Percentiles rank a stretch among this genome's conserved stretches.
Conservation (phyloP, 2,113 vertebrate species). For the Sinocyclocheilus anshuiensis region DNA sequence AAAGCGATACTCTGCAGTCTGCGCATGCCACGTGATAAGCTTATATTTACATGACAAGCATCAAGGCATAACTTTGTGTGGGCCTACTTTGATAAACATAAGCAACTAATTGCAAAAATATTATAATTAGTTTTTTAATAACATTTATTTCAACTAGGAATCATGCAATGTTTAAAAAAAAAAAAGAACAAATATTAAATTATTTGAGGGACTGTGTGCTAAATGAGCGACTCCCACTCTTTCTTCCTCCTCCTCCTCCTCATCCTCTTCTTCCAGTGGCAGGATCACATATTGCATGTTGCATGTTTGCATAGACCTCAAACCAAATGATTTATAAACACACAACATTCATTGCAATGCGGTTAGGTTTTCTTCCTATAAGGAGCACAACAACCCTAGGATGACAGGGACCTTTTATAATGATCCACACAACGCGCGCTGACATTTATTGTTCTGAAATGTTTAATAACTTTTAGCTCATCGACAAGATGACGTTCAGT, state of each 20-base stretch:
- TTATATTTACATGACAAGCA: not conserved
- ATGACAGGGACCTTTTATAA: not conserved
- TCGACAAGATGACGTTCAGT: not conserved
- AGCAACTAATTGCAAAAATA: not conserved
- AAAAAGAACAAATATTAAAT: too few species aligned
- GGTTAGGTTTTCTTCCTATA: not conserved
- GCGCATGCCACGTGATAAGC: not conserved
- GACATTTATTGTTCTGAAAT: not conserved
- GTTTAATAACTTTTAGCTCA: not conserved
- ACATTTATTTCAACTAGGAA: not conserved
- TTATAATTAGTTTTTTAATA: not conserved
- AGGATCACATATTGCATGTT: not conserved
- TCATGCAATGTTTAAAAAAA: not conserved
- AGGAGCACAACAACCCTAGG: not conserved
- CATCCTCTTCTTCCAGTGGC: not conserved
- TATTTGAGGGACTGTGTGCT: not conserved
- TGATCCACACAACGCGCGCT: not conserved
- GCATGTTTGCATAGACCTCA: not conserved
- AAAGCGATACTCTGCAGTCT: not conserved
- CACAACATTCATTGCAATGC: not conserved
- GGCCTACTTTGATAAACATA: not conserved
- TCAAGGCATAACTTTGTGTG: not conserved
- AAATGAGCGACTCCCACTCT: slow-evolving; percentile 7
- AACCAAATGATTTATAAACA: not conserved
- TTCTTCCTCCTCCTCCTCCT: not conserved